Percentiles rank a stretch among this genome's conserved stretches.
phyloP scores from a whole-genome alignment of 2,797 vertebrate genomes.

The Sebastes paucispinis region DNA sequence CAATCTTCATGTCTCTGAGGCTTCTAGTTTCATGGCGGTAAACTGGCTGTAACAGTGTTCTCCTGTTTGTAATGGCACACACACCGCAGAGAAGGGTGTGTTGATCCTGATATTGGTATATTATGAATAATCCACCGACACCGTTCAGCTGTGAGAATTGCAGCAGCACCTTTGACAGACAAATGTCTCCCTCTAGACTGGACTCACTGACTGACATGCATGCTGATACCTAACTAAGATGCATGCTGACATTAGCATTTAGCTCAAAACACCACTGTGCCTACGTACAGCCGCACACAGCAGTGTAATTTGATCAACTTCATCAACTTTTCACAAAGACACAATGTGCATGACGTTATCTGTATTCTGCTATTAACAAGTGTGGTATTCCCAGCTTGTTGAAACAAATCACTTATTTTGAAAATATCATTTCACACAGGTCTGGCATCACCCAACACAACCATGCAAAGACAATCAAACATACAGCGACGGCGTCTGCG shows the following conservation, averaged over 20 bases:
- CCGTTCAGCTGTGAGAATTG: neutral
- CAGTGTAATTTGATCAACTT: neutral
- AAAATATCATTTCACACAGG: neutral
- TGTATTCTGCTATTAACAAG: neutral
- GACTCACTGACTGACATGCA: neutral
- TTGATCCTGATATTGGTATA: neutral
- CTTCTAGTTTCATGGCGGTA: neutral
- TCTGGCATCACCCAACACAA: neutral
- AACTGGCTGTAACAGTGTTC: neutral
- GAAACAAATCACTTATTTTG: neutral
- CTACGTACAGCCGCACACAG: neutral
- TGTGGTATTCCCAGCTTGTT: neutral
- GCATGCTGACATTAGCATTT: neutral
- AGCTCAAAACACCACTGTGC: too few species aligned
- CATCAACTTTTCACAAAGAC: neutral
- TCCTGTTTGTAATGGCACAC: neutral
- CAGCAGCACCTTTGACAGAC: neutral
- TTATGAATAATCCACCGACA: neutral
- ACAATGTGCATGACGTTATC: neutral
- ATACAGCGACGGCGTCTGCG: conserved; percentile 77
- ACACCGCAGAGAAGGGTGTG: neutral
- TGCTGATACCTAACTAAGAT: neutral
- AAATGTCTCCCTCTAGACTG: neutral
- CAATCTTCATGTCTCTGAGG: neutral
- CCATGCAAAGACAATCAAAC: neutral